A percentile compares a stretch with the other conserved stretches of the same genome.
These are phyloP conservation scores for Hydra vulgaris DNA, from an alignment of 30 jellyfish, hydroid and myxozoan genomes.

Conservation along the genomic window DNA sequence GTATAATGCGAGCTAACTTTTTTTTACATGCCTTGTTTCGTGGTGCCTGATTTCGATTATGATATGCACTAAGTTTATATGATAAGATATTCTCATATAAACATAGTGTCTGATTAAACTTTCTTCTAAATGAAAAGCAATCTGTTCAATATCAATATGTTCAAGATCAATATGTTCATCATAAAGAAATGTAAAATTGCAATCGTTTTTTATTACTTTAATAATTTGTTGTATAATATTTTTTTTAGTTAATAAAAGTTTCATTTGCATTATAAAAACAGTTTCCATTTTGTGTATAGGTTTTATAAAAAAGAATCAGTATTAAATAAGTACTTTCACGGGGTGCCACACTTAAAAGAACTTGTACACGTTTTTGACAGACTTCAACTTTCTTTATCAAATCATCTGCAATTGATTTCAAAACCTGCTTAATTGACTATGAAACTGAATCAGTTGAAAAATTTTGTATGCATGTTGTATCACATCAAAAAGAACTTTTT, in stretches of 20 bases:
- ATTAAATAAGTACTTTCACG: neutral
- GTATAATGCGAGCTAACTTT: neutral
- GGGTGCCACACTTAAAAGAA: neutral
- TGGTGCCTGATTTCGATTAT: neutral
- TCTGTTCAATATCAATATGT: no score
- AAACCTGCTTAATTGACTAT: neutral
- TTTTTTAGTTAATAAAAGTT: neutral
- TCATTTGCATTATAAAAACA: neutral
- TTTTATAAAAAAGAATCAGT: neutral
- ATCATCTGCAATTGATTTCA: neutral
- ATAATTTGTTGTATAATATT: neutral
- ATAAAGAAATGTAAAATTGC: neutral
- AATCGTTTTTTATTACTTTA: neutral
- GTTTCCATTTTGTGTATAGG: neutral
- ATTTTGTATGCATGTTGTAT: neutral
- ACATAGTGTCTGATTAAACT: neutral
- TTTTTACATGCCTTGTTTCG: neutral
- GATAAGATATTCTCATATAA: neutral
- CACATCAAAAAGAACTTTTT: no score
- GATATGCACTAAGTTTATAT: no score
- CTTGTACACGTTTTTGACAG: neutral
- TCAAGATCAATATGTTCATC: neutral
- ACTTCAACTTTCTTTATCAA: neutral
- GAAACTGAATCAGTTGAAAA: neutral
- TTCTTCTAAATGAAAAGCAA: neutral